Evolutionary conservation across 2,888 invertebrate species (phyloP), one percentile per base, ranked within the genome.

Genomic region (Microctonus brassicae): DNA sequence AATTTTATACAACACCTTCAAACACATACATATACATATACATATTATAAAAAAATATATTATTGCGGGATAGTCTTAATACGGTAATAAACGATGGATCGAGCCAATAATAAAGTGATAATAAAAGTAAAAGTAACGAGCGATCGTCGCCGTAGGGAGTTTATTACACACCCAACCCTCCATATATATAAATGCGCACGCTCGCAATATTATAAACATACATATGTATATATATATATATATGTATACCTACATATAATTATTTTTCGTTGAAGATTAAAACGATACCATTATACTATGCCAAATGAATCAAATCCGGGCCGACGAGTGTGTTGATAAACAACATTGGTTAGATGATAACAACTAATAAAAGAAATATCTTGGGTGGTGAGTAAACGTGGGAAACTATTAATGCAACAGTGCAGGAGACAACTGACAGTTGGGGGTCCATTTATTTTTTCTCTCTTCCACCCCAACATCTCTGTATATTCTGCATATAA

Each of bases 41-140:
- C 39, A 39, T 68, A 63, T 64, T 58, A 36, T 69, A 58, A 13
- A 58, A 61, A 29, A 68, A 33, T 70, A 52, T 13, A 52, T 58
- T 55, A 70, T 63, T 69, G 69, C 53, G 58, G 65, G 65, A 39
- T 61, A 76, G 75, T 77, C 81, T 83, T 83, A 82, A 83, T 84
- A 82, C 79, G 81, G 75, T 81, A 78, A 77, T 84, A 84, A 84
- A 81, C 76, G 76, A 80, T 61, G 77, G 72, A 76, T 77, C 77
- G 73, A 73, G 76, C 77, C 81, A 83, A 83, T 84, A 84, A 84
- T 84, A 84, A 84, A 84, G 83, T 78, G 84, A 84, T 84, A 82
- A 83, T 84, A 84, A 84, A 84, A 83, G 77, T 80, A 80, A 81
- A 81, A 81, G 78, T 81, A 82, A 82, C 79, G 78, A 73, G 79